These are phyloP conservation scores for Brienomyrus brachyistius DNA, from an alignment of 2,113 vertebrate genomes.

Conservation along the genomic window DNA sequence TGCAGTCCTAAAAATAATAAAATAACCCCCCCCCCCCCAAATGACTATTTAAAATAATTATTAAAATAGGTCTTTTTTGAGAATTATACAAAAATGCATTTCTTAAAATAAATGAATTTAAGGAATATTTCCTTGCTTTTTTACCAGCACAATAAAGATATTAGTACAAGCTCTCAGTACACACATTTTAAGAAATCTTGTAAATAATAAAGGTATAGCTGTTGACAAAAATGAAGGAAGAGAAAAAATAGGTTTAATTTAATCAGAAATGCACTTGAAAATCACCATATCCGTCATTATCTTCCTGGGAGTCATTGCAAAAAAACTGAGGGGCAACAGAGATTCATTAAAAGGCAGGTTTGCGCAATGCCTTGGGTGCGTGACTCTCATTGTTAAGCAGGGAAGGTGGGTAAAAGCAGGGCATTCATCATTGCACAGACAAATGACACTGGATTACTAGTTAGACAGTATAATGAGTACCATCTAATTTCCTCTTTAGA, in stretches of 20 bases:
- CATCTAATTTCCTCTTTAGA: conserved; percentile 72
- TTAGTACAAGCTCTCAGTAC: neutral
- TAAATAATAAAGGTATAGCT: conserved; percentile 29
- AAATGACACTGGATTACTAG: conserved; percentile 60
- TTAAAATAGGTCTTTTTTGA: neutral
- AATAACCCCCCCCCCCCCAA: neutral
- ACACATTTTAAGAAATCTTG: conserved; percentile 28
- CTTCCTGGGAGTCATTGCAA: conserved; percentile 40
- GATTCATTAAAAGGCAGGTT: conserved; percentile 39
- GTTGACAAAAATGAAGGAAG: conserved; percentile 23
- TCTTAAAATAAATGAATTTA: neutral
- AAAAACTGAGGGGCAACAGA: conserved; percentile 37
- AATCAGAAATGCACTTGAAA: conserved; percentile 51
- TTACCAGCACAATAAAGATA: neutral
- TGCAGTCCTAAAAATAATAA: neutral
- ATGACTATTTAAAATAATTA: neutral
- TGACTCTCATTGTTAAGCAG: conserved; percentile 52
- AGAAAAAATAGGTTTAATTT: conserved; percentile 37
- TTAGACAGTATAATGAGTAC: conserved; percentile 67
- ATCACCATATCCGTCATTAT: conserved; percentile 53
- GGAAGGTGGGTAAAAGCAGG: conserved; percentile 50
- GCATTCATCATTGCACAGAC: conserved; percentile 63
- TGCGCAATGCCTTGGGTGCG: conserved; percentile 34
- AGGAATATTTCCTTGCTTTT: neutral
- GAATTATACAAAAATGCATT: too few relatives aligned